Evolutionary conservation across 2,888 invertebrate genomes (phyloP).

Genomic region (Poecilus cupreus): DNA sequence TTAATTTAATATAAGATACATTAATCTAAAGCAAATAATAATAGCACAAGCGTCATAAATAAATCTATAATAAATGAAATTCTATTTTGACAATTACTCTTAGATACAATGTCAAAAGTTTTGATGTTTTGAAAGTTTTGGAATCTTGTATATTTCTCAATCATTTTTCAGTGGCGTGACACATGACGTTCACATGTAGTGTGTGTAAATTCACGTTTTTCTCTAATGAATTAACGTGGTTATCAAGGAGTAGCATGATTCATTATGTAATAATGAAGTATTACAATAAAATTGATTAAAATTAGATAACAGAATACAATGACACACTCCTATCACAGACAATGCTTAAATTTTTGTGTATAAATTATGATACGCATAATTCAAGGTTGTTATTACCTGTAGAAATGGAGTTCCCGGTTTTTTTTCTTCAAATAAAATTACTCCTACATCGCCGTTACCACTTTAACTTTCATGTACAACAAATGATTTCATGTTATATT

Average conservation of each 20-base stretch:
- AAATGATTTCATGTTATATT: too few species aligned
- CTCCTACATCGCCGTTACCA: not conserved
- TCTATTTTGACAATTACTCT: not conserved
- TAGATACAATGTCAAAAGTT: not conserved
- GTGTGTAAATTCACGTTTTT: constrained; percentile 38
- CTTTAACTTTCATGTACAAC: not conserved
- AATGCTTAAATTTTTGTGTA: not conserved
- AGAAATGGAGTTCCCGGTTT: not conserved
- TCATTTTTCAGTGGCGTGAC: constrained; percentile 48
- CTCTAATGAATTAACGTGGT: not conserved
- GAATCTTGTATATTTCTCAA: constrained; percentile 13
- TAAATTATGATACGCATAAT: not conserved
- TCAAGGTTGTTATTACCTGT: not conserved
- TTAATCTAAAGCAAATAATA: not conserved
- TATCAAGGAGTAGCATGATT: not conserved
- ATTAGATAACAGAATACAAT: not conserved
- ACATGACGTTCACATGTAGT: constrained; percentile 45
- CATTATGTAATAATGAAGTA: not conserved
- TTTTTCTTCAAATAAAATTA: not conserved
- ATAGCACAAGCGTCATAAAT: not conserved
- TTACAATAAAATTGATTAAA: not conserved
- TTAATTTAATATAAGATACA: not conserved
- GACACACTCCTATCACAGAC: not conserved
- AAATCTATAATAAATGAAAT: not conserved
- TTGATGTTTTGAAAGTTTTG: not conserved